Conservation (phyloP, 1,140 invertebrate species). For the Drosophila ogumai region DNA sequence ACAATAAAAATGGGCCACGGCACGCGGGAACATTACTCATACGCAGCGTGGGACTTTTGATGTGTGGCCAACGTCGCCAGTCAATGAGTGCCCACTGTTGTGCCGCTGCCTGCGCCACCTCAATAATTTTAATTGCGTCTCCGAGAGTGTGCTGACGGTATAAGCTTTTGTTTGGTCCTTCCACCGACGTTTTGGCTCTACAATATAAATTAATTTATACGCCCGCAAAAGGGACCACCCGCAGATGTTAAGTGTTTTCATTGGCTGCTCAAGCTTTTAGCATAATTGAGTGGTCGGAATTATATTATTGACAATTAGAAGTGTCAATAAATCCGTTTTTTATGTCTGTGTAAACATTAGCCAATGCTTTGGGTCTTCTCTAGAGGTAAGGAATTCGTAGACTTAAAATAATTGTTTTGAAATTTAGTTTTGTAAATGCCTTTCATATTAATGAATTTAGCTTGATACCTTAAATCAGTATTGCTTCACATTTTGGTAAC, state of each 20-base stretch:
- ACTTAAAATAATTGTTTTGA: not conserved
- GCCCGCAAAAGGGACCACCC: conserved; percentile 41
- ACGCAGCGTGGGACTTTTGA: conserved; percentile 68
- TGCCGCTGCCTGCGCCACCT: conserved; percentile 17
- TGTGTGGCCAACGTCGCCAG: conserved; percentile 38
- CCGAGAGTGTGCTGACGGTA: conserved; percentile 13
- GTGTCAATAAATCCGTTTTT: conserved; percentile 63
- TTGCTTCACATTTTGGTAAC: not conserved
- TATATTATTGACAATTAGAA: conserved; percentile 69
- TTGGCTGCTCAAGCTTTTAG: conserved; percentile 62
- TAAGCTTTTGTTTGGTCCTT: conserved; percentile 23
- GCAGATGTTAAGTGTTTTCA: conserved; percentile 56
- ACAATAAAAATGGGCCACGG: conserved; percentile 71
- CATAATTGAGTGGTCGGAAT: conserved; percentile 67
- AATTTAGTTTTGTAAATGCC: not conserved
- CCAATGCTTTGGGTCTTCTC: not conserved
- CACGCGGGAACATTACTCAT: conserved; percentile 68
- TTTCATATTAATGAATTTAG: not conserved
- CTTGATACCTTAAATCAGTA: too few relatives aligned
- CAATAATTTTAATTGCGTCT: conserved; percentile 71
- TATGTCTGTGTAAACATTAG: not conserved
- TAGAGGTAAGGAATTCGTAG: not conserved
- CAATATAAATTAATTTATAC: conserved; percentile 66
- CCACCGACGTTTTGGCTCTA: conserved; percentile 4
- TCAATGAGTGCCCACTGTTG: conserved; percentile 28